Evolutionary conservation across 1,140 invertebrate species (phyloP), one percentile per base, ranked within the genome.

Genomic region (Hylaeus anthracinus): DNA sequence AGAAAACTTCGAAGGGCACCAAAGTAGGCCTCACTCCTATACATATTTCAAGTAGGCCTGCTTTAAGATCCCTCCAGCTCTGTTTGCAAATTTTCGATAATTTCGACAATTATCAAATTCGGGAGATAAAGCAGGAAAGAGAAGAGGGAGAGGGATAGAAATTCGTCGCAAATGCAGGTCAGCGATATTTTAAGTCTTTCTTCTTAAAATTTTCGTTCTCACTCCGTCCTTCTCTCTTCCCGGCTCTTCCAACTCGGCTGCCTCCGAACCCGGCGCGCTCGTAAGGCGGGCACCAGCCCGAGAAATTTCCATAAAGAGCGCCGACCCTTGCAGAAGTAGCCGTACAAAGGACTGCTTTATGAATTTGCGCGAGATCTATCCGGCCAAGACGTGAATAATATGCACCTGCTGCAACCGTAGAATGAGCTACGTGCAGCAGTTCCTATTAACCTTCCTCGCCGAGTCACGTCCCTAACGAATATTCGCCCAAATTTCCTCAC

Each of bases 341-440:
- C 88, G 89, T 88, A 92, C 91, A 93, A 92, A 93, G 89, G 91
- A 88, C 86, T 89, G 90, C 89, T 93, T 93, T 92, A 92, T 93
- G 92, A 93, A 93, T 93, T 93, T 88, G 90, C 90, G 90, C 89
- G 88, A 90, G 90, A 91, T 92, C 90, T 88, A 89, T 91, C 90
- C 89, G 88, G 85, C 80, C 83, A 87, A 86, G 86, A 90, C 88
- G 88, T 91, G 91, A 92, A 93, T 93, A 93, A 93, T 93, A 92
- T 92, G 91, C 92, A 92, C 88, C 92, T 90, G 90, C 87, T 88
- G 86, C 89, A 71, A 88, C 86, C 85, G 82, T 83, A 76, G 77
- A 84, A 89, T 89, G 88, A 87, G 88, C 84, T 88, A 84, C 84
- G 84, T 88, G 86, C 83, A 12, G 75, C 81, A 72, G 83, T 86